Conservation (phyloP, 1,140 invertebrate genomes). For the Halictus rubicundus region DNA sequence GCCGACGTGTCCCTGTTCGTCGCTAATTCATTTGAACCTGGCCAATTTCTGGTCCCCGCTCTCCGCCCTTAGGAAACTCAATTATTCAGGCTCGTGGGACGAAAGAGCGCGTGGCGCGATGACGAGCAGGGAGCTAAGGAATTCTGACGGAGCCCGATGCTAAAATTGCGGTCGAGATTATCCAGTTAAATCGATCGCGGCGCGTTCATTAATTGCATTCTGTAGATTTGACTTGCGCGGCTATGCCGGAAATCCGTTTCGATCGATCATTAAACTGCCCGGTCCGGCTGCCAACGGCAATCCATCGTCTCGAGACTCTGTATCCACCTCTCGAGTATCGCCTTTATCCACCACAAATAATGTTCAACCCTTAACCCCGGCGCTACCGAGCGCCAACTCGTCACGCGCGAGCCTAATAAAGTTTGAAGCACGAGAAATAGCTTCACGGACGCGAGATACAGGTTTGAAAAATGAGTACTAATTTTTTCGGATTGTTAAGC, state of each 20-base stretch:
- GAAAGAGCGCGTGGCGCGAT: constrained; percentile 42
- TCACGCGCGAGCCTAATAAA: too few relatives aligned
- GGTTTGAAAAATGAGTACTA: too few relatives aligned
- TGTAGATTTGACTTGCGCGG: constrained; percentile 25
- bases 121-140: constrained; percentile 44
- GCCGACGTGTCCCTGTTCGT: constrained; percentile 19
- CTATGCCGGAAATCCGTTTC: constrained; percentile 23
- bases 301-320: neutral
- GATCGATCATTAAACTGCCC: constrained; percentile 44
- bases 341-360: neutral
- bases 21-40: constrained; percentile 58
- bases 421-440: too few relatives aligned
- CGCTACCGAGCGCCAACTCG: too few relatives aligned
- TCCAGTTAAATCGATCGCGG: constrained; percentile 54
- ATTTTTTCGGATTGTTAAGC: too few relatives aligned
- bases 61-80: constrained; percentile 29
- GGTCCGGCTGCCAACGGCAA: neutral
- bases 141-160: constrained; percentile 25
- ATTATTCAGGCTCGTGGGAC: constrained; percentile 29
- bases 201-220: constrained; percentile 57
- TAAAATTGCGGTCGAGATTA: constrained; percentile 54
- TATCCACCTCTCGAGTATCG: neutral
- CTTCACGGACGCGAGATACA: too few relatives aligned
- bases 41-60: constrained; percentile 33
- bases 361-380: neutral